Evolutionary conservation across 2,797 vertebrate genomes (phyloP).

Genomic region (Chaunax sp.): DNA sequence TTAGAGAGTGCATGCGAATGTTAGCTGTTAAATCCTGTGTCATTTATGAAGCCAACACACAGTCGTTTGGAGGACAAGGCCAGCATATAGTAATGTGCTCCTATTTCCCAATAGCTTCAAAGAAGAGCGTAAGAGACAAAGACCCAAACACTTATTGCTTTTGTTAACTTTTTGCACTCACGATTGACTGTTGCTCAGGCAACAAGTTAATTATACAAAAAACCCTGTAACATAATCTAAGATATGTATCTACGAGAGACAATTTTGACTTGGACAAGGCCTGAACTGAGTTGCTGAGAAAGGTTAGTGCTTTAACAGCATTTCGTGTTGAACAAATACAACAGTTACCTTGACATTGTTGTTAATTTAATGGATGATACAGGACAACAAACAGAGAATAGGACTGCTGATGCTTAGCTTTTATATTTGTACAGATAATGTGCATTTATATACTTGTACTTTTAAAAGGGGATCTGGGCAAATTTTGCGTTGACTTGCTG

Average conservation of each 20-base stretch:
- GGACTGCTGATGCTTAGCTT: slow-evolving; percentile 52
- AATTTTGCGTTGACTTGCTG: slow-evolving; percentile 15
- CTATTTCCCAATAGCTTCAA: slow-evolving; percentile 59
- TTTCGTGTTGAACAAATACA: slow-evolving; percentile 58
- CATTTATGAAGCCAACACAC: slow-evolving; percentile 58
- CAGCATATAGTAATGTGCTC: slow-evolving; percentile 64
- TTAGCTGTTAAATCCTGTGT: slow-evolving; percentile 64
- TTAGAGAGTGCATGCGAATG: slow-evolving; percentile 70
- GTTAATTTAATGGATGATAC: slow-evolving; percentile 56
- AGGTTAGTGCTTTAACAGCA: slow-evolving; percentile 63
- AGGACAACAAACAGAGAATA: slow-evolving; percentile 61
- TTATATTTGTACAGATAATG: slow-evolving; percentile 47
- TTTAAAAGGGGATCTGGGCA: slow-evolving; percentile 29
- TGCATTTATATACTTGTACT: slow-evolving; percentile 53
- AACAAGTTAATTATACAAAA: slow-evolving; percentile 76
- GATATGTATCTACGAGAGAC: slow-evolving; percentile 72
- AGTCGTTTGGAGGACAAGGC: slow-evolving; percentile 58
- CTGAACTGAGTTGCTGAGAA: slow-evolving; percentile 72
- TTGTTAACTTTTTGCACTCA: slow-evolving; percentile 82
- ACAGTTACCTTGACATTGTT: slow-evolving; percentile 70
- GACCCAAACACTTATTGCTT: slow-evolving; percentile 86
- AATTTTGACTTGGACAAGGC: slow-evolving; percentile 62
- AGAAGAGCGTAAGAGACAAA: slow-evolving; percentile 74
- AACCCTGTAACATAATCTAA: slow-evolving; percentile 81
- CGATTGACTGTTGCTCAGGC: slow-evolving; percentile 73